Base-by-base conservation (phyloP, 2,113 vertebrate genomes). In the Urocitellus parryii region DNA sequence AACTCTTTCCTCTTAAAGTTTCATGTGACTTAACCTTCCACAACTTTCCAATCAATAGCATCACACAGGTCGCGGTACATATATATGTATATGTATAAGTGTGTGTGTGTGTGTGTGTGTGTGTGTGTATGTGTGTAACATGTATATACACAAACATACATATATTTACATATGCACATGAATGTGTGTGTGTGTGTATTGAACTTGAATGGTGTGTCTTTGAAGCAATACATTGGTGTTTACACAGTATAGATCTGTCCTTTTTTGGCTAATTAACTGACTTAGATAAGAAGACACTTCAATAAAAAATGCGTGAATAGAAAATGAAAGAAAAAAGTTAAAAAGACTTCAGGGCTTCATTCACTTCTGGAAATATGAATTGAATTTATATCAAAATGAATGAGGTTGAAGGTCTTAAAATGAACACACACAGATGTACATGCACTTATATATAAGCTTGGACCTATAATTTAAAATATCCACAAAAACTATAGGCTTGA, bases 311-410 rank as follows among this genome's bases (percentile, higher is more conserved):
- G 24, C 72, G 11, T 51, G 42, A 95, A 32, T 95, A 32, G 72
- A 80, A 93, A 90, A 80, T 76, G 83, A 89, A 95, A 58, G 25
- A 25, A 91, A 29, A 91, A 51, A 87, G 53, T 27, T 80, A 39
- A 63, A 81, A 72, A 63, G 2, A 77, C 8, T 84, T 80, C n/a
- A 58, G 20, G 27, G 32, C 5, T 77, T 93, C 17, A 56, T 91
- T 95, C 8, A 77, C 8, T 8, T 85, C 7, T 72, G 22, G 24
- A 91, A 65, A 72, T 65, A 91, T 81, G 73, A 91, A 67, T 76
- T 32, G 88, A 91, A 85, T 76, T 13, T 83, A 58, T 88, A 16
- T 95, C 8, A 29, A 53, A 86, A 56, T 1, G 24, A 24, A 8
- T 42, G 74, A 27, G 12, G 22, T 70, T 88, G 18, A 93, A 96